A percentile compares a stretch with the other conserved stretches of the same genome.
Conservation (phyloP, 2,797 vertebrate species). For the Thripadectes ignobilis region DNA sequence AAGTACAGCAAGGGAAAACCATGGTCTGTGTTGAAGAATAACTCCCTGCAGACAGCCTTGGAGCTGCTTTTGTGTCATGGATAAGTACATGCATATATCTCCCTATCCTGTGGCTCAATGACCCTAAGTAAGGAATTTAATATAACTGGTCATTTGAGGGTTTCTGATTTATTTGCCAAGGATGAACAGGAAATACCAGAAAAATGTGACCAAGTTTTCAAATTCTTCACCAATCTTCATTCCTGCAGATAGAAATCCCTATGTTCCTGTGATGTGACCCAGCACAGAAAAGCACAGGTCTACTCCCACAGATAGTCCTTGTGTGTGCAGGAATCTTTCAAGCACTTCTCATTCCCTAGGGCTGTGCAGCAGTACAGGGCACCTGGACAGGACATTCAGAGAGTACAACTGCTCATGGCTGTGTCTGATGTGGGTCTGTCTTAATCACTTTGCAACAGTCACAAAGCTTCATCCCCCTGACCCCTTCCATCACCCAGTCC, state of each 20-base stretch:
- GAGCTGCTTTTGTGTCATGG: not conserved
- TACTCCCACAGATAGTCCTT: not conserved
- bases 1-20: not conserved
- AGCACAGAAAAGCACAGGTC: not conserved
- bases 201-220: not conserved
- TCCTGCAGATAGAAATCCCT: not conserved
- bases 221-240: not conserved
- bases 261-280: not conserved
- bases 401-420: rapidly evolving
- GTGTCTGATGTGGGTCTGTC: not conserved
- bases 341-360: not conserved
- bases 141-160: not conserved
- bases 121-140: not conserved
- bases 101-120: not conserved
- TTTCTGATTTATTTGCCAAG: not conserved
- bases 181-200: not conserved
- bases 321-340: not conserved
- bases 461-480: not conserved
- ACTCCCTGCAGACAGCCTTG: not conserved
- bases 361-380: not conserved
- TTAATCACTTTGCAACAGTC: not conserved
- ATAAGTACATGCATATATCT: not conserved
- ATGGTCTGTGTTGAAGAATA: not conserved
- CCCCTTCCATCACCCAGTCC: not conserved
- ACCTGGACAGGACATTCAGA: not conserved